Evolutionary conservation across 2,888 invertebrate genomes (phyloP), one percentile per base, ranked within the genome.

Genomic region (Drosophila multiciliata): DNA sequence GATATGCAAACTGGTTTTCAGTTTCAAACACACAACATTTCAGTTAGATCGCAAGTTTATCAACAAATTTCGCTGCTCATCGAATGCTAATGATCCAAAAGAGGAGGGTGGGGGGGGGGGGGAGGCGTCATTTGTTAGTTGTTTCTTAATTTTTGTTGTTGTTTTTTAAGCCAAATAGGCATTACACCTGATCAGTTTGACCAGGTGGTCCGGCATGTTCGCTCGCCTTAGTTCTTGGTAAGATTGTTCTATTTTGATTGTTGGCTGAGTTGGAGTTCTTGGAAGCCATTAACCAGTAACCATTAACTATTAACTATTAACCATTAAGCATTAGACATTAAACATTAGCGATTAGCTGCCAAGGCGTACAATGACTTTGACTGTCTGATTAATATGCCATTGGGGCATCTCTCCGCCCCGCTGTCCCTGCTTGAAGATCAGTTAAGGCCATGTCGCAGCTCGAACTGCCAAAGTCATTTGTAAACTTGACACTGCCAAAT

Each of bases 241-340:
- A 85, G 90, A 87, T 89, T 86, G 90, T 87, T 89, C 90, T 87
- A 89, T 69, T 87, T 86, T 60, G 90, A 89, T 89, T 73, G 80
- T 63, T 73, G 48, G 48, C 20, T 32, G 17, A 23, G 20, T 29
- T 29, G 29, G 32, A 52, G 53, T 89, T 87, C 89, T 74, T 63
- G 82, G 89, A 90, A 87, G 68, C 86, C 78, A 78, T 82, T 87
- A 80, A 71, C 86, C 78, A 78, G 80, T 87, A 80, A 71, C 15
- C 71, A 66, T 67, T 66, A 54, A 52, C 55, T 45, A 65, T 68
- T 60, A 42, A 26, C 53, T 23, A 73, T 67, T 66, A 48, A 23
- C 11, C 57, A 75, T 69, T 73, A 60, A 33, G 8, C 64, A 79
- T 66, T 75, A 54, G 52, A 38, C 65, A 72, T 68, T 66, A 64